A percentile compares a stretch with the other conserved stretches of the same genome.
phyloP scores from a whole-genome alignment of 2,797 vertebrate species.

The Octomys mimax region DNA sequence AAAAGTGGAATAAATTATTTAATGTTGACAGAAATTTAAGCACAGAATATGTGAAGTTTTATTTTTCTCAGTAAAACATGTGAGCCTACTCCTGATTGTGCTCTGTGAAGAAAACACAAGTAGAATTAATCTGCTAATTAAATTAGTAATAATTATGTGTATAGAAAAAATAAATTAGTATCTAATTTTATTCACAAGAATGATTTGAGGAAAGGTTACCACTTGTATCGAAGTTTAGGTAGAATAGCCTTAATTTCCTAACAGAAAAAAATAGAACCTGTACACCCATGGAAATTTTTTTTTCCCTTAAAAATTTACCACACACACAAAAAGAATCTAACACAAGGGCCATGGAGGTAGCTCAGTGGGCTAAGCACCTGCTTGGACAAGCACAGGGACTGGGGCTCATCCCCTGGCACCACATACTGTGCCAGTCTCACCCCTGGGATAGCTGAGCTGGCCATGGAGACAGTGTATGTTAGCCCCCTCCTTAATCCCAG shows the following conservation, averaged over 20 bases:
- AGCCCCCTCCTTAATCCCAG: no score
- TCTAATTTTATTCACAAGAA: conserved; percentile 6
- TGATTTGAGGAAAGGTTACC: neutral
- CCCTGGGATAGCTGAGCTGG: no score
- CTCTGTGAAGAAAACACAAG: conserved; percentile 4
- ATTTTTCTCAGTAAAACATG: neutral
- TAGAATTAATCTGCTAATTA: conserved; percentile 53
- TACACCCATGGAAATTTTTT: neutral
- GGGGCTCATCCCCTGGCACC: no score
- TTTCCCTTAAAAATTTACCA: neutral
- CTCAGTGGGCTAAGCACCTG: no score
- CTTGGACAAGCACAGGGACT: no score
- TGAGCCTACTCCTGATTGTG: neutral
- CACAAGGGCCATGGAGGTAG: neutral
- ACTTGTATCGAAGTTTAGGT: conserved; percentile 6
- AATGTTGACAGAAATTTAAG: neutral
- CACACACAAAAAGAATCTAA: neutral
- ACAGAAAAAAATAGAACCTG: neutral
- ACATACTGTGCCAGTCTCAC: no score
- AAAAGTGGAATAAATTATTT: conserved; percentile 25
- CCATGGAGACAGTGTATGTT: no score
- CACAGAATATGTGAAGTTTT: neutral
- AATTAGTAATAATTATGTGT: conserved; percentile 21
- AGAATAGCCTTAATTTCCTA: neutral
- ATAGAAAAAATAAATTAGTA: neutral